Conservation (phyloP, 2,888 invertebrate genomes). For the Sympetrum striolatum region DNA sequence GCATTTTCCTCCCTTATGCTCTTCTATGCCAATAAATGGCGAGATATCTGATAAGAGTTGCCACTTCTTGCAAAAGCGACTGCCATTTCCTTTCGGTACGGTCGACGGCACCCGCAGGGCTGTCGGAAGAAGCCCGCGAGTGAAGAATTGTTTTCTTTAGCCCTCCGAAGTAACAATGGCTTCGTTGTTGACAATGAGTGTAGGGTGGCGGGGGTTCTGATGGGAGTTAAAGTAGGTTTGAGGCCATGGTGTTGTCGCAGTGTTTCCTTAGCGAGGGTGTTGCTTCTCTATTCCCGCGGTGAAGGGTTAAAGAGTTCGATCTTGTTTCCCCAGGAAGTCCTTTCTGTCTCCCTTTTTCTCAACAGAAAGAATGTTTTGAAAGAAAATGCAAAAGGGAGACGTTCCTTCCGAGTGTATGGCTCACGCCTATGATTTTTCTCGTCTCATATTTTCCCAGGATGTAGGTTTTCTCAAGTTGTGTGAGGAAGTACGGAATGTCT, state of each 20-base stretch:
- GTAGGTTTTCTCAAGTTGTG: not conserved
- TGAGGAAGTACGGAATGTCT: not conserved
- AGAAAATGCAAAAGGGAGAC: slow-evolving; percentile 24
- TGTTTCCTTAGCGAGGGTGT: not conserved
- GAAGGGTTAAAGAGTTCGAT: slow-evolving; percentile 21
- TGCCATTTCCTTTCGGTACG: not conserved
- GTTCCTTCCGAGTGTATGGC: not conserved
- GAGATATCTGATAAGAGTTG: not conserved
- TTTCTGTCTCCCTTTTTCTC: not conserved
- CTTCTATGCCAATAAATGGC: no score
- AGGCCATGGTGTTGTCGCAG: not conserved
- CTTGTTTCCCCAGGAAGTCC: not conserved
- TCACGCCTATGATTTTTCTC: slow-evolving; percentile 11
- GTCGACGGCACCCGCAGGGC: not conserved
- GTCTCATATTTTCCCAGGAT: slow-evolving; percentile 18
- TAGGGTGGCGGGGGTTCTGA: not conserved
- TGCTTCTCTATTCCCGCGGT: slow-evolving; percentile 6
- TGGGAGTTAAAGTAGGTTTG: not conserved
- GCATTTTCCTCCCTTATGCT: no score
- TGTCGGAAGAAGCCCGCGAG: not conserved
- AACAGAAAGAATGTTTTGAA: not conserved
- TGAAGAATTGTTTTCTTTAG: not conserved
- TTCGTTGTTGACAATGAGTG: slow-evolving; percentile 19
- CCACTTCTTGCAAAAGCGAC: not conserved
- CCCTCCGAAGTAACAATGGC: not conserved